A percentile compares a stretch with the other conserved stretches of the same genome.
These are phyloP conservation scores for Siniperca chuatsi DNA, from an alignment of 2,113 vertebrate species.

Conservation along the genomic window DNA sequence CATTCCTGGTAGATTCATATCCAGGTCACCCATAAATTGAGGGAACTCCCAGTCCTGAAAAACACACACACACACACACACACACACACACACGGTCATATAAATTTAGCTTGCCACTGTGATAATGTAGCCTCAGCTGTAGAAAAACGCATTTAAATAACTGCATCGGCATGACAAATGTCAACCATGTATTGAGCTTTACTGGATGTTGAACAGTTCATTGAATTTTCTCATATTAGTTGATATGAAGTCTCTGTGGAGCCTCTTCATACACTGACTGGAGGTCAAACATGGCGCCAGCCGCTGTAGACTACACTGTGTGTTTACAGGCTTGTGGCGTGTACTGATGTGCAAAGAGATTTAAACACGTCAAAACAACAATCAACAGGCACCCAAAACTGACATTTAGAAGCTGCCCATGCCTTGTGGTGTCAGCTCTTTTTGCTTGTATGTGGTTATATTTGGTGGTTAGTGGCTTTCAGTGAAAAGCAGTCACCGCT, in stretches of 20 bases:
- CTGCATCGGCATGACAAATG: constrained; percentile 21
- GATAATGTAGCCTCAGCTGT: background rate
- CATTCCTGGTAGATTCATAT: constrained; percentile 96
- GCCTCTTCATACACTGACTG: constrained; percentile 34
- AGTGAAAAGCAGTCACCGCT: too few species aligned
- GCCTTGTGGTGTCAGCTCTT: constrained; percentile 36
- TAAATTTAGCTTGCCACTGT: background rate
- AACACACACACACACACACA: constrained; percentile 26
- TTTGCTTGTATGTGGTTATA: constrained; percentile 1
- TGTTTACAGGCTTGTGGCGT: constrained; percentile 60
- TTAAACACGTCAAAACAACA: constrained; percentile 68
- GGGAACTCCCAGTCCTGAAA: constrained; percentile 98
- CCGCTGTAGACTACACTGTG: constrained; percentile 26
- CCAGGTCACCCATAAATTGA: constrained; percentile 98
- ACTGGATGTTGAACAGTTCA: constrained; percentile 43
- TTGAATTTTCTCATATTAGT: constrained; percentile 50
- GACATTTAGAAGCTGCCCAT: constrained; percentile 60
- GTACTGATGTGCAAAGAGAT: constrained; percentile 52
- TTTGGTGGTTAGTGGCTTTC: constrained; percentile 1
- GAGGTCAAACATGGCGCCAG: constrained; percentile 64
- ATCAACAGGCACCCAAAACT: constrained; percentile 52
- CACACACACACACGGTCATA: background rate
- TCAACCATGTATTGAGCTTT: constrained; percentile 24
- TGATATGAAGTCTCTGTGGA: constrained; percentile 60
- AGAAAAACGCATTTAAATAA: constrained; percentile 34